Evolutionary conservation across 2,888 invertebrate genomes (phyloP), one percentile per base, ranked within the genome.

Genomic region (Artemia sinica): DNA sequence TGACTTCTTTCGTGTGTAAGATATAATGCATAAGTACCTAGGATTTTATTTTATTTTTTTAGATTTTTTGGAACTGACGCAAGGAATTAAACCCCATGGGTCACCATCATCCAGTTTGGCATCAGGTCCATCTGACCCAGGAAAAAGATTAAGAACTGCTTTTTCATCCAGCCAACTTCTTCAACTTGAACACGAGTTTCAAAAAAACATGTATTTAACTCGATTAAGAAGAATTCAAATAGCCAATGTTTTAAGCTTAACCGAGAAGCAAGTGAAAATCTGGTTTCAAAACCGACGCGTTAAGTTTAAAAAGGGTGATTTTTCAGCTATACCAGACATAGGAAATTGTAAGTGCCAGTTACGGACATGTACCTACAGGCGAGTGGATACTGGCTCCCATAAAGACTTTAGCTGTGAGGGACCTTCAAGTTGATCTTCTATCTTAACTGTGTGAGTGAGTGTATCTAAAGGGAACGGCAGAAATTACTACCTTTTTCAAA

Each of bases 241-340:
- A 14, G 58, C 58, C 58, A 58, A 58, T 58, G 18, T 8, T 5
- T 58, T 58, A 18, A 58, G 18, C n/a, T 58, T 58, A 58, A 58
- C 58, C 6, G 58, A 58, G 9, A 58, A 58, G 18, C 58, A 58
- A 9, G 58, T 58, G 58, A 58, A 58, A 18, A 58, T 58, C 8
- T 58, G 58, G 58, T 58, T 58, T 58, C 58, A 58, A 18, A 58
- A 58, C 18, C n/a, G 58, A 58, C 58, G 58, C 9, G 58, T 58
- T 8, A 58, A 58, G 58, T 58, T 58, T 10, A 58, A 58, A 18
- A 58, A 58, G 9, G 58, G 18, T 14, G 58, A 58, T 58, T 58
- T 7, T 8, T 18, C 58, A 14, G 58, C n/a, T 58, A 18, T 18
- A 58, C 8, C n/a, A 9, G 58, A 58, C n/a, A 18, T 18, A 58